A percentile compares a stretch with the other conserved stretches of the same genome.
These are phyloP conservation scores for Phenganax marumi DNA, from an alignment of 92 coral and sea anemone genomes.

Conservation along the genomic window DNA sequence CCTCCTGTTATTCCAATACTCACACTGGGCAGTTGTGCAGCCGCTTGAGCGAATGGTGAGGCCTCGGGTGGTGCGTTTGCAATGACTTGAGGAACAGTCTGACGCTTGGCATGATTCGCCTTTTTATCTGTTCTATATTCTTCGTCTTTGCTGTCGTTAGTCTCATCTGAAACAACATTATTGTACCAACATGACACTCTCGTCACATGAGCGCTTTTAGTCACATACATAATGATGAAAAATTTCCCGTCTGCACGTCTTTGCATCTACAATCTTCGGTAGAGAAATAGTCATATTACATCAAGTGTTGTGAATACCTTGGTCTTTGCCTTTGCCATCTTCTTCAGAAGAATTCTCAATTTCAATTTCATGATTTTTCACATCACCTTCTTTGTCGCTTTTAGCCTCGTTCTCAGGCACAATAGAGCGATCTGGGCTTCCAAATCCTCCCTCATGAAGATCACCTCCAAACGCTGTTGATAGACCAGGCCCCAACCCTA, in stretches of 20 bases:
- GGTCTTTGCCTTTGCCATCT: neutral
- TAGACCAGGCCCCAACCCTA: constrained; percentile 79
- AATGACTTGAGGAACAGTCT: neutral
- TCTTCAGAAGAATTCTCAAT: neutral
- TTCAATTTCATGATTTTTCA: neutral
- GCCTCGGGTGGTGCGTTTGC: neutral
- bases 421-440: constrained; percentile 1
- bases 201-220: too few species aligned
- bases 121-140: neutral
- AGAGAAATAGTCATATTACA: too few species aligned
- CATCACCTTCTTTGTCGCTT: constrained; percentile 1
- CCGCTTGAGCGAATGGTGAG: constrained; percentile 1
- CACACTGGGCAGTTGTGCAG: neutral
- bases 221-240: too few species aligned
- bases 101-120: neutral
- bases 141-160: neutral
- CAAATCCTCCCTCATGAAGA: constrained; percentile 35
- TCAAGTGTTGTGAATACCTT: neutral
- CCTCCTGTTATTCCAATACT: neutral
- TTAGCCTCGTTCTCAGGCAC: neutral
- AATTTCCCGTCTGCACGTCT: too few species aligned
- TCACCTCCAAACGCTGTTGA: constrained; percentile 42
- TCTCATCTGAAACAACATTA: neutral
- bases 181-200: too few species aligned
- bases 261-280: too few species aligned